A percentile compares a stretch with the other conserved stretches of the same genome.
Evolutionary conservation across 2,797 vertebrate species (phyloP).

Genomic region (Lutjanus argentimaculatus): DNA sequence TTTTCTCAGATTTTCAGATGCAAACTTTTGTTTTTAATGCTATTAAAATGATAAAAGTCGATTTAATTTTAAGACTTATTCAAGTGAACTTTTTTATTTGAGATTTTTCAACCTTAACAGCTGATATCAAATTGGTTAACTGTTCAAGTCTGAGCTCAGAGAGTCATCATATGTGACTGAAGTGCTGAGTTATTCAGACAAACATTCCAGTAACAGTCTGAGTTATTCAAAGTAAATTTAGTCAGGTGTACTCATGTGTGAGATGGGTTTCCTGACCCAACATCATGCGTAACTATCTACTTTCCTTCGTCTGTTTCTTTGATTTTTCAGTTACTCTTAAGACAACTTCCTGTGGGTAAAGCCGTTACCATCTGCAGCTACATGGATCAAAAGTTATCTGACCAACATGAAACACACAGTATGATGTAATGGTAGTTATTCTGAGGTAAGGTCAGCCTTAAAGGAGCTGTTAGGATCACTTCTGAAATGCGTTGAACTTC

Average conservation of each 20-base stretch:
- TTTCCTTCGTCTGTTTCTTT: neutral
- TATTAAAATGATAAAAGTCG: neutral
- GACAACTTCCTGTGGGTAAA: neutral
- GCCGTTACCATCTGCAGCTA: neutral
- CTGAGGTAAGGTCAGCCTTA: neutral
- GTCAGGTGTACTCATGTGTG: neutral
- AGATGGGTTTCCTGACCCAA: neutral
- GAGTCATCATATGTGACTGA: too few relatives aligned
- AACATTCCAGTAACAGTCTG: neutral
- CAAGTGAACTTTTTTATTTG: neutral
- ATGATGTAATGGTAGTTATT: neutral
- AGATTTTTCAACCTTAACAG: too few relatives aligned
- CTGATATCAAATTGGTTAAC: neutral
- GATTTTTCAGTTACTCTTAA: neutral
- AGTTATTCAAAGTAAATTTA: neutral
- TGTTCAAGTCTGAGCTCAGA: neutral
- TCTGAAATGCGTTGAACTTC: too few relatives aligned
- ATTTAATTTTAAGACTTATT: neutral
- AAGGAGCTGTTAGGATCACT: neutral
- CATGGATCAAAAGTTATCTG: neutral
- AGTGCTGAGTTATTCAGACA: neutral
- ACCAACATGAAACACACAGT: neutral
- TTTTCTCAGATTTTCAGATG: neutral
- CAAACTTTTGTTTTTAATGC: neutral
- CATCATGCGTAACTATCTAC: too few relatives aligned